phyloP scores from a whole-genome alignment of 2,113 vertebrate genomes.

The Narcine bancroftii region DNA sequence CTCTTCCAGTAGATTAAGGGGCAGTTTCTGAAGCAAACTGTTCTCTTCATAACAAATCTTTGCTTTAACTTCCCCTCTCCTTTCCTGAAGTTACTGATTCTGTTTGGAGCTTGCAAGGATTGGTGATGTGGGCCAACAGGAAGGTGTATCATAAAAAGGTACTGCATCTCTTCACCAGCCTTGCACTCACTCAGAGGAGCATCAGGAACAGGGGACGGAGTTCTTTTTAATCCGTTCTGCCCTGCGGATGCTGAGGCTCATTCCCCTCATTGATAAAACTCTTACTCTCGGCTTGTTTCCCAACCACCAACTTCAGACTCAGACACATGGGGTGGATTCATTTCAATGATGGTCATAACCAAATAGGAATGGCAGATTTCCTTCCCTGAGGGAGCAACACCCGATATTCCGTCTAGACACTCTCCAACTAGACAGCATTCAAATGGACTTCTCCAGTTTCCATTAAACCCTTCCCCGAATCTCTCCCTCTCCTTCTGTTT shows the following conservation, averaged over 20 bases:
- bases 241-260: background rate
- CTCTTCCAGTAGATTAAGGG: background rate
- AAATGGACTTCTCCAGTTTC: no score
- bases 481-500: no score
- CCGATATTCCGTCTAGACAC: no score
- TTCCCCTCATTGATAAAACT: background rate
- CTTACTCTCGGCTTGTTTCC: background rate
- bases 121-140: background rate
- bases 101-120: background rate
- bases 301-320: background rate
- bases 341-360: no score
- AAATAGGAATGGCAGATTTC: no score
- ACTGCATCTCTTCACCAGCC: background rate
- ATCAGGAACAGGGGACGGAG: background rate
- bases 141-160: background rate
- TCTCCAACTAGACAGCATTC: no score
- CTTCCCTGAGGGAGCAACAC: no score
- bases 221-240: background rate
- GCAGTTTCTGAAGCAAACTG: background rate
- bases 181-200: background rate
- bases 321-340: no score
- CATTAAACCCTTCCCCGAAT: no score
- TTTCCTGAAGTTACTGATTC: background rate
- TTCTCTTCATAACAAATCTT: background rate
- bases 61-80: background rate